Base-by-base conservation (phyloP, 2,797 vertebrate genomes). In the Diplodus sargus region DNA sequence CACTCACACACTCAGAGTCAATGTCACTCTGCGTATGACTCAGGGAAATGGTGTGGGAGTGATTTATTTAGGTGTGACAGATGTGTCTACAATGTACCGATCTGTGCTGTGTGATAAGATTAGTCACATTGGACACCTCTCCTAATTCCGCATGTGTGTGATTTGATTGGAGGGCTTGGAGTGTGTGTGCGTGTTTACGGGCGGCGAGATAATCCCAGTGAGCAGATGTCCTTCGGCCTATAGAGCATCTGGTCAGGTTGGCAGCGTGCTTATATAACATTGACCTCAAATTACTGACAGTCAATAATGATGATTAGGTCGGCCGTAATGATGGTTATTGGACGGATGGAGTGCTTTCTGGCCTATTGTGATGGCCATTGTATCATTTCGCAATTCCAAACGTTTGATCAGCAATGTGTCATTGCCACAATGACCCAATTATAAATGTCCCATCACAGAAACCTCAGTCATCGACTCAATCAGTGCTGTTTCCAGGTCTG, bases 41-140 rank as follows among this genome's bases (percentile, higher is more conserved):
- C 90, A 93, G 90, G 83, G 85, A 92, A 92, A 90, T 52, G 39
- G 77, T 70, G 90, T 85, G 85, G 76, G 87, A 84, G 90, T 83
- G 83, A 91, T 88, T 91, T 85, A 87, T 92, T 82, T 86, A 76
- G 91, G 82, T 78, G 76, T 74, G 90, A 91, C 90, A 94, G 92
- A 93, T 93, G 93, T 76, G 84, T 83, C 81, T 69, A 56, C 86
- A 79, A 73, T 79, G 69, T 69, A 74, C 51, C 47, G 60, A 85
- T 89, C 86, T 84, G 82, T 68, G 72, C 68, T 8, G 54, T 17
- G n/a, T 82, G 89, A 92, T 90, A 79, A 81, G 89, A 93, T 93
- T 92, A 91, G 76, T 87, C 85, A 81, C 87, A 67, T 28, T 61
- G 70, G 85, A 90, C 90, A 91, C 88, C 86, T 92, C 79, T 82